A percentile compares a stretch with the other conserved stretches of the same genome.
Evolutionary conservation across 2,888 invertebrate genomes (phyloP).

Genomic region (Ceriagrion tenellum): DNA sequence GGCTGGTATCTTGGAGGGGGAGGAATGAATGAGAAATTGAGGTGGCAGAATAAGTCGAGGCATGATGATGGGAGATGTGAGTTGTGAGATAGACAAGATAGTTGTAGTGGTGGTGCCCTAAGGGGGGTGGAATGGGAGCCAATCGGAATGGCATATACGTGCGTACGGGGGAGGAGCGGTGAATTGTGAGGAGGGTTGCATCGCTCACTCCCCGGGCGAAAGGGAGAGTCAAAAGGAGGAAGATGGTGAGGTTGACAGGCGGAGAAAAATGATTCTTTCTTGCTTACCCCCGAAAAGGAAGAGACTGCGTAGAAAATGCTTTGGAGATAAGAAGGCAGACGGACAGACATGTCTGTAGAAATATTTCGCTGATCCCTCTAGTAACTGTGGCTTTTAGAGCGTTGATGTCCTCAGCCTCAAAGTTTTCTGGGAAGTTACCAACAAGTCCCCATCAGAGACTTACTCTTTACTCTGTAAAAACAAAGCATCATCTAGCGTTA

Average conservation of each 20-base stretch:
- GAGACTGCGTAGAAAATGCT: neutral
- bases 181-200: neutral
- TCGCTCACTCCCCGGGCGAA: neutral
- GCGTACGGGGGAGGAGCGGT: too few relatives aligned
- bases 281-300: neutral
- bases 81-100: neutral
- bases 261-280: constrained; percentile 18
- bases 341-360: neutral
- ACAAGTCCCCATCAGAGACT: too few relatives aligned
- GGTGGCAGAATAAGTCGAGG: constrained; percentile 31
- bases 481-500: too few relatives aligned
- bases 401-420: too few relatives aligned
- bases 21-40: constrained; percentile 32
- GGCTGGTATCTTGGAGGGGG: neutral
- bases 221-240: neutral
- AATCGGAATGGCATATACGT: too few relatives aligned
- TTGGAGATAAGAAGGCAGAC: neutral
- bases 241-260: neutral
- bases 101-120: too few relatives aligned
- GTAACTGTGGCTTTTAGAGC: too few relatives aligned
- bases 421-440: too few relatives aligned
- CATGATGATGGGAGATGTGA: neutral
- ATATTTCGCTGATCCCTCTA: too few relatives aligned
- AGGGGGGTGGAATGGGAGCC: neutral
- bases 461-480: too few relatives aligned